Evolutionary conservation across 2,113 vertebrate species (phyloP), one percentile per base, ranked within the genome.

Genomic region (Alosa alosa): DNA sequence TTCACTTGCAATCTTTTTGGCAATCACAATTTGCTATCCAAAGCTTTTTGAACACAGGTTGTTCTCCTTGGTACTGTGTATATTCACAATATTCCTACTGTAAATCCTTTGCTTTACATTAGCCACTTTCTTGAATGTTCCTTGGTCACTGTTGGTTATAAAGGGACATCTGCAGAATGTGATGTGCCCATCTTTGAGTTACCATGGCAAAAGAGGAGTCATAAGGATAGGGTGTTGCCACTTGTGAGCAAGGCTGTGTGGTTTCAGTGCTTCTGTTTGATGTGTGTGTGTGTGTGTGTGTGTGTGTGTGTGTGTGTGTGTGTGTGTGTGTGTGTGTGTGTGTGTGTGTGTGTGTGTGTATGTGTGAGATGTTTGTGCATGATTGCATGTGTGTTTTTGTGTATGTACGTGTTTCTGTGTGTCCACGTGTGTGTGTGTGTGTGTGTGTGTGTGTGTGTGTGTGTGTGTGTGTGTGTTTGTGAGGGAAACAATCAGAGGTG

Each of bases 271-370:
- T 44, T 44, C 41, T 44, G 41, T 44, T 44, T 44, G 41, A 4
- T 36, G 64, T 72, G 25, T 31, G 9, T 72, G 64, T 36, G 64
- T 72, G 64, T 68, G 9, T 68, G 60, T 68, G 60, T 68, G 60
- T 68, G 60, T 68, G 31, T 68, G 60, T 68, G 60, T 25, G 60
- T 68, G 22, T 25, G n/a, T n/a, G n/a, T 68, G 60, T 68, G 60
- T 68, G 31, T 68, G 60, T 68, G 60, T 25, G 60, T 68, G 22
- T 36, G 64, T 72, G 25, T 31, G 9, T 72, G 64, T 36, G 64
- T 72, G 64, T 68, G 9, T 68, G 60, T 68, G 60, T 68, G 60
- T 68, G 60, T 68, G 31, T 68, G 60, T 68, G 60, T 25, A n/a
- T 68, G 22, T 25, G n/a, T n/a, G n/a, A n/a, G n/a, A n/a, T n/a